Percentiles rank a stretch among this genome's conserved stretches.
These are phyloP conservation scores for Hermetia illucens DNA, from an alignment of 1,140 invertebrate genomes.

Conservation along the genomic window DNA sequence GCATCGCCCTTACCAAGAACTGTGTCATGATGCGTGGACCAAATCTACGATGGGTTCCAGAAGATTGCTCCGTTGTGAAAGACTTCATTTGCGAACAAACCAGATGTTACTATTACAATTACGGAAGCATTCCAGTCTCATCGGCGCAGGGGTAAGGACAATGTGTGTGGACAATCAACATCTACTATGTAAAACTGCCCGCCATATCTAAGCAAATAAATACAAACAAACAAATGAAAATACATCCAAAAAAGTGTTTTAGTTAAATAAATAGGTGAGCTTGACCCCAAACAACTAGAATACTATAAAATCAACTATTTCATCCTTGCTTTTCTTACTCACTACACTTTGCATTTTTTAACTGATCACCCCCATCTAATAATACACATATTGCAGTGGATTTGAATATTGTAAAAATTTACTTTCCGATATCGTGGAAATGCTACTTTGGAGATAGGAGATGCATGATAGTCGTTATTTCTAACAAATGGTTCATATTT, in stretches of 20 bases:
- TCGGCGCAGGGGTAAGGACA: slow-evolving; percentile 70
- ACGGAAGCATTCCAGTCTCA: slow-evolving; percentile 74
- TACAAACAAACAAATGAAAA: background rate
- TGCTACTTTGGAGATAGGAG: no score
- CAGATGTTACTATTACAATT: slow-evolving; percentile 80
- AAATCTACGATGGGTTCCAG: slow-evolving; percentile 60
- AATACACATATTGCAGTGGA: no score
- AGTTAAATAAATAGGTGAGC: slow-evolving; percentile 4
- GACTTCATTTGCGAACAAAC: slow-evolving; percentile 82
- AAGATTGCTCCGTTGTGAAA: slow-evolving; percentile 68
- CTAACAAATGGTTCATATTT: no score
- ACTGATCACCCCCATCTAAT: no score
- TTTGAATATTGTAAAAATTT: no score
- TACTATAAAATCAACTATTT: no score
- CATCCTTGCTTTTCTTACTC: no score
- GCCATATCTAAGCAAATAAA: slow-evolving; percentile 6
- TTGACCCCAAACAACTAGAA: no score
- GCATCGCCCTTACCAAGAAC: slow-evolving; percentile 48
- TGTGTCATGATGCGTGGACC: slow-evolving; percentile 62
- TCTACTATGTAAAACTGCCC: background rate
- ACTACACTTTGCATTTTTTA: no score
- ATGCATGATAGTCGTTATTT: no score
- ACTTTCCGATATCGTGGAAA: no score
- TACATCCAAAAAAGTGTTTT: background rate
- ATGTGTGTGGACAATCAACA: background rate